Percentiles rank a stretch among this genome's conserved stretches.
Conservation (phyloP, 2,888 invertebrate species). For the Escarpia spicata region DNA sequence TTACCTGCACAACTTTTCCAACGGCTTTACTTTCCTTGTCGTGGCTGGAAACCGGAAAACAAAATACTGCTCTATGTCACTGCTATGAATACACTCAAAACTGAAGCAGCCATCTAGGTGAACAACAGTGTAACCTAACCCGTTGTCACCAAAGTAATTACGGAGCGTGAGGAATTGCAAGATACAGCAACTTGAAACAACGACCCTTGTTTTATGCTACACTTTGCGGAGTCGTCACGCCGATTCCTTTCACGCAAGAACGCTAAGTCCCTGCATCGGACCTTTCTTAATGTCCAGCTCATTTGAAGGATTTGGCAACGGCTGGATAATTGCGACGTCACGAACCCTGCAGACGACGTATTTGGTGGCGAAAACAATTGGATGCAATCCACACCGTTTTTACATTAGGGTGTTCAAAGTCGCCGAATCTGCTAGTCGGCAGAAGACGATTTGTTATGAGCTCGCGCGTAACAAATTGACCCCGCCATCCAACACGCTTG, state of each 20-base stretch:
- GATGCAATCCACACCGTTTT: background rate
- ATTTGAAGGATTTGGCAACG: background rate
- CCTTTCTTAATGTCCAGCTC: background rate
- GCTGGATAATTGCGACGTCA: background rate
- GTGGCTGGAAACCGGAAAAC: too few relatives aligned
- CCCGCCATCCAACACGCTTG: constrained; percentile 1
- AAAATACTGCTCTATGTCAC: too few relatives aligned
- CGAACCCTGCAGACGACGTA: background rate
- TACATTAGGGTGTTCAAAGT: background rate
- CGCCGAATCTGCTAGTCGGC: background rate
- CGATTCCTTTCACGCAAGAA: background rate
- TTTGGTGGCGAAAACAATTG: background rate
- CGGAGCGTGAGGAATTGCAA: too few relatives aligned
- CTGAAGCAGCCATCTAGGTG: too few relatives aligned
- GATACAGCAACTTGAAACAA: too few relatives aligned
- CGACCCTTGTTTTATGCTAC: too few relatives aligned
- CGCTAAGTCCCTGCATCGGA: background rate
- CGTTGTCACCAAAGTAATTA: too few relatives aligned
- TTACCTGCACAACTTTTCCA: too few relatives aligned
- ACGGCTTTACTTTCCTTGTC: too few relatives aligned
- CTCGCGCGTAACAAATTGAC: background rate
- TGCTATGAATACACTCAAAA: too few relatives aligned
- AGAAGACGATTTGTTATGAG: background rate
- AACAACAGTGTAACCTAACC: too few relatives aligned
- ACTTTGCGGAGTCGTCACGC: background rate